These are phyloP conservation scores for Sebastes kiyomatsui DNA, from an alignment of 2,797 vertebrate species.

Conservation along the genomic window DNA sequence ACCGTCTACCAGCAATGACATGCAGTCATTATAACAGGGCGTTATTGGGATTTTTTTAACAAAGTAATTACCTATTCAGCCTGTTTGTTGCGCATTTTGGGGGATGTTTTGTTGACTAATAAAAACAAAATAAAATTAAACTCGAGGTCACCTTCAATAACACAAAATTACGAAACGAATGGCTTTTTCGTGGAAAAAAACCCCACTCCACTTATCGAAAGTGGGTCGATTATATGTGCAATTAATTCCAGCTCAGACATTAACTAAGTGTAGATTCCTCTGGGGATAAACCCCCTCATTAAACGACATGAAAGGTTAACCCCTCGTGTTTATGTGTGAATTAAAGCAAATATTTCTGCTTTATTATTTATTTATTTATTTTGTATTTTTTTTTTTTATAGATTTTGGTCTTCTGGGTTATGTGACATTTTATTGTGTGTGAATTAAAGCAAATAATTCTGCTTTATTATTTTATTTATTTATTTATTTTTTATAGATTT, in stretches of 20 bases:
- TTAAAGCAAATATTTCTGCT: background rate
- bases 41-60: slow-evolving; percentile 19
- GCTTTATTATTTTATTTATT: too few relatives aligned
- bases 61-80: slow-evolving; percentile 17
- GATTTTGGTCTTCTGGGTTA: slow-evolving; percentile 7
- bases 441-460: too few relatives aligned
- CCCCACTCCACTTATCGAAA: slow-evolving; percentile 59
- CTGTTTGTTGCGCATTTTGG: background rate
- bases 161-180: background rate
- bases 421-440: too few relatives aligned
- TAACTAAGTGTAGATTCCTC: slow-evolving; percentile 71
- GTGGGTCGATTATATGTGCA: slow-evolving; percentile 64
- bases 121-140: too few relatives aligned
- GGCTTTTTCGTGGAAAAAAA: background rate
- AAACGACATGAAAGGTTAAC: background rate
- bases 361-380: background rate
- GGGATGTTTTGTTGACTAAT: too few relatives aligned
- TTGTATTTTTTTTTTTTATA: background rate
- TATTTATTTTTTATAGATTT: too few relatives aligned
- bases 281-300: slow-evolving; percentile 33
- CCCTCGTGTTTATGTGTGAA: background rate
- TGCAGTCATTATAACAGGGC: background rate
- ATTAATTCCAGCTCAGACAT: slow-evolving; percentile 64
- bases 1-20: background rate
- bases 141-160: slow-evolving; percentile 26